Evolutionary conservation across 1,140 invertebrate species (phyloP).

Genomic region (Asbolus verrucosus): DNA sequence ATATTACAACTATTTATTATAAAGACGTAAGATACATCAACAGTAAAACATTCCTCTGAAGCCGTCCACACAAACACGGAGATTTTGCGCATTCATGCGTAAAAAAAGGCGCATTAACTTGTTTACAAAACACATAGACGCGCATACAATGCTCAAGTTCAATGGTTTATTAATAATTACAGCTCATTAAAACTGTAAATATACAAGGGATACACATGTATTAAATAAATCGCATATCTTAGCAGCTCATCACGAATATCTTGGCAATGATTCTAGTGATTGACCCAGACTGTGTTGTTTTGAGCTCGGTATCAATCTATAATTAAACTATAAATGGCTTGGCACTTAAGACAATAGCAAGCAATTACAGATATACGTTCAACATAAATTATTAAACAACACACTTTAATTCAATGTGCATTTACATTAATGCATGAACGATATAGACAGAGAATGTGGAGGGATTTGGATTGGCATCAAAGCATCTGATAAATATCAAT

Average conservation of each 20-base stretch:
- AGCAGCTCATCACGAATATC: conserved; percentile 49
- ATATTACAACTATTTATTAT: no score
- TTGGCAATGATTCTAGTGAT: conserved; percentile 51
- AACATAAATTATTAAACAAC: conserved; percentile 11
- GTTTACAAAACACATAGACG: background rate
- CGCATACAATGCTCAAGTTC: conserved; percentile 3
- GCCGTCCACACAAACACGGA: no score
- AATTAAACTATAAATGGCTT: conserved; percentile 54
- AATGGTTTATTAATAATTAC: conserved; percentile 21
- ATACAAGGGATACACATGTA: background rate
- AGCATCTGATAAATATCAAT: conserved; percentile 20
- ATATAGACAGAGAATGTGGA: background rate
- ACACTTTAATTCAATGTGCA: conserved; percentile 9
- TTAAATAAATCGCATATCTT: conserved; percentile 46
- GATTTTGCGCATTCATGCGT: no score
- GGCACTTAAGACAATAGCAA: conserved; percentile 43
- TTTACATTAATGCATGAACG: conserved; percentile 26
- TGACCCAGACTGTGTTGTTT: conserved; percentile 55
- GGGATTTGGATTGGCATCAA: conserved; percentile 9
- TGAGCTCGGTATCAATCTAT: conserved; percentile 53
- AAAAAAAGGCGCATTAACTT: background rate
- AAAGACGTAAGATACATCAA: no score
- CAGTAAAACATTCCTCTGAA: no score
- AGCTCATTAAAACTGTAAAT: conserved; percentile 19
- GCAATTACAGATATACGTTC: conserved; percentile 5